Conservation (phyloP, 2,888 invertebrate genomes). For the Muscina levida region DNA sequence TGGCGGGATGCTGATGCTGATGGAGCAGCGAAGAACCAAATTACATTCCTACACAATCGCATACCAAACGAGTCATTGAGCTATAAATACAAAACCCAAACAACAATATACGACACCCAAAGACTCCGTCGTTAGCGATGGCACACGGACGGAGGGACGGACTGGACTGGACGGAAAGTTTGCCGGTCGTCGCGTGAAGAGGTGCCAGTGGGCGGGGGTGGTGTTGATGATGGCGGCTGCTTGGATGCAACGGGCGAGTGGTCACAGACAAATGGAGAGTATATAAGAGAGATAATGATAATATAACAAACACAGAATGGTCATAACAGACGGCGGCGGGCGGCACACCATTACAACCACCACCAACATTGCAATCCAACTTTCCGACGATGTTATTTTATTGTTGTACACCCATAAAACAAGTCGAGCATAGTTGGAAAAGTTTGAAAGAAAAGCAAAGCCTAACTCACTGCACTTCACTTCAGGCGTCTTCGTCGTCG, state of each 20-base stretch:
- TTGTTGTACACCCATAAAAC: conserved; percentile 34
- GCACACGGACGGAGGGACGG: not conserved
- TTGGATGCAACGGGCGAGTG: conserved; percentile 16
- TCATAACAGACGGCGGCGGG: not conserved
- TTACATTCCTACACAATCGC: conserved; percentile 53
- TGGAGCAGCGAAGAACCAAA: conserved; percentile 15
- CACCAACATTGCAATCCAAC: no score
- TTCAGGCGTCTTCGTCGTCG: not conserved
- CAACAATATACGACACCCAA: conserved; percentile 6
- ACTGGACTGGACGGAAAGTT: not conserved
- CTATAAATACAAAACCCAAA: conserved; percentile 38
- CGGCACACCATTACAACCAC: conserved; percentile 2
- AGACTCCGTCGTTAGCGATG: no score
- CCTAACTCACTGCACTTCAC: not conserved
- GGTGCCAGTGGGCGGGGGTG: not conserved
- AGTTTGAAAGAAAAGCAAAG: conserved; percentile 2
- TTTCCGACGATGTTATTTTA: conserved; percentile 3
- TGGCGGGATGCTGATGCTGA: not conserved
- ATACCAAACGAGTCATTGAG: conserved; percentile 54
- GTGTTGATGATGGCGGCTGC: not conserved
- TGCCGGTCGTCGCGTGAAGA: not conserved
- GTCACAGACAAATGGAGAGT: conserved; percentile 37
- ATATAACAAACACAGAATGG: conserved; percentile 27
- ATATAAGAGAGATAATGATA: conserved; percentile 34
- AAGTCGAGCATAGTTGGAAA: conserved; percentile 25